Conservation (phyloP, 2,888 invertebrate species). For the Acanthacorydalis orientalis region DNA sequence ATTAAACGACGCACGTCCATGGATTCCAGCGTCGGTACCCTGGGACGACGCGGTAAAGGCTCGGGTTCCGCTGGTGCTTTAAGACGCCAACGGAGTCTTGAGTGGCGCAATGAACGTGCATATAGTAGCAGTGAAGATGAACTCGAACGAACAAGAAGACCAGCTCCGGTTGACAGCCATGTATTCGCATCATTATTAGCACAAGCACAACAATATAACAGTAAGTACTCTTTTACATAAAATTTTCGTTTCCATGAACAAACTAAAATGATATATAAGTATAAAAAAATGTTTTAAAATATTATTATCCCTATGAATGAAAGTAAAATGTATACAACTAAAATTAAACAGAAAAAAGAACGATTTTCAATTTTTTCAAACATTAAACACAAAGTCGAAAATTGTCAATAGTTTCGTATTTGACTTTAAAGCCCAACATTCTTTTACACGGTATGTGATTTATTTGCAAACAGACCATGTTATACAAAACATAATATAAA, state of each 20-base stretch:
- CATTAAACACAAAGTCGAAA: too few species aligned
- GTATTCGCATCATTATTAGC: constrained; percentile 36
- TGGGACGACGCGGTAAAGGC: constrained; percentile 21
- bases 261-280: too few species aligned
- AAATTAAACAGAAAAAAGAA: too few species aligned
- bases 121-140: constrained; percentile 39
- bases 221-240: constrained; percentile 22
- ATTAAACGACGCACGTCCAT: constrained; percentile 12
- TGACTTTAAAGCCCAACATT: too few species aligned
- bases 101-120: constrained; percentile 35
- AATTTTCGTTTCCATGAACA: not conserved
- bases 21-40: constrained; percentile 20
- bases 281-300: too few species aligned
- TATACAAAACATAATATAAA: too few species aligned
- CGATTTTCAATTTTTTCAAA: too few species aligned
- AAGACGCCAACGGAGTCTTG: constrained; percentile 35
- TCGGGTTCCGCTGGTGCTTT: constrained; percentile 17
- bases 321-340: too few species aligned
- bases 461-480: too few species aligned
- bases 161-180: constrained; percentile 31
- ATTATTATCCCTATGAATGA: too few species aligned
- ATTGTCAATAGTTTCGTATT: too few species aligned
- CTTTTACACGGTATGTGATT: too few species aligned
- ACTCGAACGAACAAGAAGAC: constrained; percentile 24
- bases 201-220: constrained; percentile 37